Percentiles rank a stretch among this genome's conserved stretches.
Conservation (phyloP, 2,797 vertebrate species). For the Amphiprion clarkii region DNA sequence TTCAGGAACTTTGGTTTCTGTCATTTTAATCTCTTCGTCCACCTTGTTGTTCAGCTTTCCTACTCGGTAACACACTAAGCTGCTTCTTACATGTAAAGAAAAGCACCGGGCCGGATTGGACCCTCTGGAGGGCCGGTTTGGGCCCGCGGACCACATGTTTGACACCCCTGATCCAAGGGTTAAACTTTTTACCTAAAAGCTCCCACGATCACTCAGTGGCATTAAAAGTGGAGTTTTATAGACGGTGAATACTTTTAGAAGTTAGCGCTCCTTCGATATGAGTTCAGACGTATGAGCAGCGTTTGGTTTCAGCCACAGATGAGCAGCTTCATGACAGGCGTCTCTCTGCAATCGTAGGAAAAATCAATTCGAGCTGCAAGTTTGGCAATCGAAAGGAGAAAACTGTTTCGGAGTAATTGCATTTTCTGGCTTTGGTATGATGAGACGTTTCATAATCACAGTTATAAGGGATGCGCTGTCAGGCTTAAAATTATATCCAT, state of each 20-base stretch:
- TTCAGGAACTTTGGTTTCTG: too few species aligned
- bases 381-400: conserved; percentile 37
- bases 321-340: conserved; percentile 35
- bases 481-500: conserved; percentile 60
- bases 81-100: too few species aligned
- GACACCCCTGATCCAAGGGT: too few species aligned
- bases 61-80: too few species aligned
- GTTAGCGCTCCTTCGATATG: conserved; percentile 21
- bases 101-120: too few species aligned
- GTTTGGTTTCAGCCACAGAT: conserved; percentile 34
- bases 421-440: conserved; percentile 51
- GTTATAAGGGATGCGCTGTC: conserved; percentile 42
- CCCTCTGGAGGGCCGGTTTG: too few species aligned
- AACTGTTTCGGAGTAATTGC: conserved; percentile 47
- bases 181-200: background rate
- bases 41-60: too few species aligned
- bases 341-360: conserved; percentile 10
- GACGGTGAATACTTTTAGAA: conserved; percentile 10
- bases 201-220: background rate
- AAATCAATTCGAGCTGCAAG: conserved; percentile 41
- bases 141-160: too few species aligned
- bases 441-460: conserved; percentile 54
- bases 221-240: background rate
- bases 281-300: conserved; percentile 17
- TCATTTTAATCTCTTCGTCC: too few species aligned